phyloP scores from a whole-genome alignment of 2,888 invertebrate genomes.

The Thysanoteuthis rhombus region DNA sequence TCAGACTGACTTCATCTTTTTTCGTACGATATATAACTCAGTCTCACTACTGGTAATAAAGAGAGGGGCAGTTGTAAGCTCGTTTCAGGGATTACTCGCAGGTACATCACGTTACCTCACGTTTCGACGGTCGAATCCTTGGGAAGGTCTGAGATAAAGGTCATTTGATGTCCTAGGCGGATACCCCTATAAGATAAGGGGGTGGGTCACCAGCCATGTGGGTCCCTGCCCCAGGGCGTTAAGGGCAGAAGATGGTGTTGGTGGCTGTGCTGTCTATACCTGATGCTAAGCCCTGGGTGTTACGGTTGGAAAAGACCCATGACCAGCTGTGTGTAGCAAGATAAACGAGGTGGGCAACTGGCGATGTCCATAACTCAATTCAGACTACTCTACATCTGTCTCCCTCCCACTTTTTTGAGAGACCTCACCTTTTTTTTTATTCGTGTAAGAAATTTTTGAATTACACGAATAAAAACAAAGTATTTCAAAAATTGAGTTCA shows the following conservation, averaged over 20 bases:
- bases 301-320: conserved; percentile 17
- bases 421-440: too few species aligned
- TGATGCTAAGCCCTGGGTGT: neutral
- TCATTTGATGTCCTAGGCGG: neutral
- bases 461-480: too few species aligned
- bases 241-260: neutral
- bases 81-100: conserved; percentile 28
- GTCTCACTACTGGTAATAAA: neutral
- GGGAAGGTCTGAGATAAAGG: conserved; percentile 31
- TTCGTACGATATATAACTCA: neutral
- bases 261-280: neutral
- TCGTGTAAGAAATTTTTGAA: too few species aligned
- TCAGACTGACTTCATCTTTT: neutral
- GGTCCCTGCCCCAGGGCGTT: neutral
- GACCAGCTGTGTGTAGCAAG: conserved; percentile 16
- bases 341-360: neutral
- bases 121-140: neutral
- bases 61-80: conserved; percentile 1
- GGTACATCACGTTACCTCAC: neutral
- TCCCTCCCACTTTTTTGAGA: neutral
- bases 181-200: neutral
- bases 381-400: conserved; percentile 24
- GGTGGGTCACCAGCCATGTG: neutral
- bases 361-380: conserved; percentile 17
- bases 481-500: too few species aligned